phyloP scores from a whole-genome alignment of 2,113 vertebrate species.

The Trochalopteron elliotii region DNA sequence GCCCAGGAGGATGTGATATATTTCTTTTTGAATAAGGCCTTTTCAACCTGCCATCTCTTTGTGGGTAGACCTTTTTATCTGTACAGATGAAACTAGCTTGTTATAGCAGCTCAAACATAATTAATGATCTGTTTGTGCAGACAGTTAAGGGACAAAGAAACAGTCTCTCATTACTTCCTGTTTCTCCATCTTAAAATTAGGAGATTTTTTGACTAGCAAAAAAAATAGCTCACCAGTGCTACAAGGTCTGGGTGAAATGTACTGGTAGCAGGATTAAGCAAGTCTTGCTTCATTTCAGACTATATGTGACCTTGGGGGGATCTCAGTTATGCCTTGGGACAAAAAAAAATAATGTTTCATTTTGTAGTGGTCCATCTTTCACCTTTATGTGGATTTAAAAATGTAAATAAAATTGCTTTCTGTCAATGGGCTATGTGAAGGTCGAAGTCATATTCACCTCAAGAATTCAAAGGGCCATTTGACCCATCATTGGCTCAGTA shows the following conservation, averaged over 20 bases:
- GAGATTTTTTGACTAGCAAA: background rate
- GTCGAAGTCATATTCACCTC: slow-evolving; percentile 57
- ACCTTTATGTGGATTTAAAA: slow-evolving; percentile 77
- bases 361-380: slow-evolving; percentile 71
- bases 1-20: background rate
- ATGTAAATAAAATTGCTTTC: slow-evolving; percentile 80
- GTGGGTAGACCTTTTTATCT: background rate
- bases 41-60: background rate
- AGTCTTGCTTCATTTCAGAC: slow-evolving; percentile 54
- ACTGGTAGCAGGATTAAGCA: background rate
- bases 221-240: background rate
- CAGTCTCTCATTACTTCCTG: background rate
- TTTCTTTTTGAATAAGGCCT: background rate
- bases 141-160: background rate
- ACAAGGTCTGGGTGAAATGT: background rate
- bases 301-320: slow-evolving; percentile 67
- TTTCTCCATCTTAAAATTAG: background rate
- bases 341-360: slow-evolving; percentile 66
- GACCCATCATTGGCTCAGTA: slow-evolving; percentile 72
- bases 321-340: slow-evolving; percentile 55
- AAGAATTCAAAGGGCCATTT: slow-evolving; percentile 73
- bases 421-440: slow-evolving; percentile 72
- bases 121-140: background rate
- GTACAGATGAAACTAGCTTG: background rate
- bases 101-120: background rate